Evolutionary conservation across 2,113 vertebrate genomes (phyloP).

Genomic region (Pterophyllum scalare): DNA sequence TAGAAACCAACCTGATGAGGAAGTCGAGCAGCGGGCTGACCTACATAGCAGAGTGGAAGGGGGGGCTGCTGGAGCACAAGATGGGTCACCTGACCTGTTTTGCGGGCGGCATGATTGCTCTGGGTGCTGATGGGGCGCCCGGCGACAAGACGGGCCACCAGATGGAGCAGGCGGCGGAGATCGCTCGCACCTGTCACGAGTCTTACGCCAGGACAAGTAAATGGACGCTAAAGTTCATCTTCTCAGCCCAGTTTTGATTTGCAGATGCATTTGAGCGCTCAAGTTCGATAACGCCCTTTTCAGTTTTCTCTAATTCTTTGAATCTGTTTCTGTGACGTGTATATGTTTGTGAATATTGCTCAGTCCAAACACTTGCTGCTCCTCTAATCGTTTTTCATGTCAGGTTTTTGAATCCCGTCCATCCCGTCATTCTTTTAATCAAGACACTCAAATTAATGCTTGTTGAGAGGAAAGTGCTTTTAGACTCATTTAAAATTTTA

Average conservation of each 20-base stretch:
- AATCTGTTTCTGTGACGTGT: neutral
- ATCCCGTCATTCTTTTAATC: neutral
- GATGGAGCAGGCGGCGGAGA: slow-evolving; percentile 95
- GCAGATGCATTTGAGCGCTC: neutral
- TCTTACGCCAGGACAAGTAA: slow-evolving; percentile 94
- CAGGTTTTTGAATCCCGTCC: neutral
- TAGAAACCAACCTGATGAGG: slow-evolving; percentile 94
- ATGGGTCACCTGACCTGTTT: slow-evolving; percentile 99
- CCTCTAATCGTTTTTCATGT: neutral
- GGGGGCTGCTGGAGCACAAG: slow-evolving; percentile 96
- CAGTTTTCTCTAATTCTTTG: too few relatives aligned
- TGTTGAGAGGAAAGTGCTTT: neutral
- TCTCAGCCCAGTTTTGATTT: neutral
- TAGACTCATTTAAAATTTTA: slow-evolving; percentile 9
- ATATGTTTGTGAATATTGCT: neutral
- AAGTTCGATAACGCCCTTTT: neutral
- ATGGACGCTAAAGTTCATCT: slow-evolving; percentile 20
- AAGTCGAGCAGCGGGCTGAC: slow-evolving; percentile 92
- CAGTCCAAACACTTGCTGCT: neutral
- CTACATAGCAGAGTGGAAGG: slow-evolving; percentile 99
- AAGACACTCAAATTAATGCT: slow-evolving; percentile 1
- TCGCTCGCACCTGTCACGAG: slow-evolving; percentile 96
- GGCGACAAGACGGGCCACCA: slow-evolving; percentile 89
- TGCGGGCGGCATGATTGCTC: slow-evolving; percentile 97
- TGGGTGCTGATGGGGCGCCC: slow-evolving; percentile 92